Evolutionary conservation across 2,888 invertebrate species (phyloP), one percentile per base, ranked within the genome.

Genomic region (Troides aeacus): DNA sequence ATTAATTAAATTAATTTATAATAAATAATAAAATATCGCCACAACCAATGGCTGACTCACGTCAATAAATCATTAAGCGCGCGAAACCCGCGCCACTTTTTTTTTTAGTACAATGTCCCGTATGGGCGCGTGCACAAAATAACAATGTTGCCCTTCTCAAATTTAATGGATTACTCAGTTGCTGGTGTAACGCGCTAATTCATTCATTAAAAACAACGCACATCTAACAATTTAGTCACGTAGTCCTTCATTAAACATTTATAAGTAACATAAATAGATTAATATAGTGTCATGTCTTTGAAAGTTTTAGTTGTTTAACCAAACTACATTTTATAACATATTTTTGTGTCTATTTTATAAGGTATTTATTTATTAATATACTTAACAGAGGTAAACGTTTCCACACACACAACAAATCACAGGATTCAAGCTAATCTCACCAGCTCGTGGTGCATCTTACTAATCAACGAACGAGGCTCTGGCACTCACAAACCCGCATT

Each of bases 81-180:
- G 68, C 71, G 70, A 70, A 66, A 70, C 71, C 63, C 72, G 71
- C 73, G 69, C 42, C 58, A 63, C 61, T 71, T 67, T 74, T 30
- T 74, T 30, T 79, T 81, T 79, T 74, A 77, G 78, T 76, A 74
- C 76, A 75, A 74, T 76, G 80, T 79, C 78, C 79, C 76, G 74
- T 74, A 76, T 62, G 10, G 56, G 68, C 50, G 74, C 77, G 78
- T 76, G 78, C 57, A 50, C 60, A 50, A 67, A 66, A 70, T 77
- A 69, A 53, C 71, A 74, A 76, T 74, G 68, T 62, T 30, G 18
- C 36, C 58, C 70, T 65, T 71, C 70, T 72, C 66, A 72, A 69
- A 63, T 61, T 62, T 60, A 64, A 63, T 62, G 42, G 60, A 63
- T 60, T 68, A 24, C 39, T n/a, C 36, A 30, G 39, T 69, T 63